Percentiles rank a stretch among this genome's conserved stretches.
These are phyloP conservation scores for Psylliodes chrysocephalus DNA, from an alignment of 2,888 invertebrate genomes.

Conservation along the genomic window DNA sequence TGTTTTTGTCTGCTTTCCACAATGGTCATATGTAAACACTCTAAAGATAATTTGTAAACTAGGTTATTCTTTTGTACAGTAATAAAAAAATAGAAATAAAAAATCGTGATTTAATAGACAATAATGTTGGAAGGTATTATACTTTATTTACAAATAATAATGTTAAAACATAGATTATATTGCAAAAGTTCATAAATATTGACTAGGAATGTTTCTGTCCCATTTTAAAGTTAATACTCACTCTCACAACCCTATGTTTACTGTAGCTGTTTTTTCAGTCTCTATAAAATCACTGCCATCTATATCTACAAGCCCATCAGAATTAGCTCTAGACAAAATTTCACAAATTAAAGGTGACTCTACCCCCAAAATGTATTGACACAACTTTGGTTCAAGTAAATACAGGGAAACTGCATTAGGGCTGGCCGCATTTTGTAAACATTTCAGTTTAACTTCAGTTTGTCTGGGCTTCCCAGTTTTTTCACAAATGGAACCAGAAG, in stretches of 20 bases:
- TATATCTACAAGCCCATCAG: conserved; percentile 75
- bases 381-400: conserved; percentile 89
- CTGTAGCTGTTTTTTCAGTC: conserved; percentile 27
- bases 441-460: conserved; percentile 82
- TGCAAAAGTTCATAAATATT: not conserved
- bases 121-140: not conserved
- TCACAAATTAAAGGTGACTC: conserved; percentile 92
- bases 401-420: conserved; percentile 88
- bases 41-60: too few relatives aligned
- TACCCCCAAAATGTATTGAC: conserved; percentile 94
- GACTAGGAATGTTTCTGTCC: conserved; percentile 16
- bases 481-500: conserved; percentile 87
- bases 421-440: conserved; percentile 75
- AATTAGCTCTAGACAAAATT: conserved; percentile 82
- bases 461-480: conserved; percentile 80
- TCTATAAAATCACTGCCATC: conserved; percentile 43
- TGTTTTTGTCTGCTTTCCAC: too few relatives aligned
- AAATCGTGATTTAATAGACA: not conserved
- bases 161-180: not conserved
- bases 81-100: not conserved
- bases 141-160: not conserved
- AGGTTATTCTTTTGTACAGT: too few relatives aligned
- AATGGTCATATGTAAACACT: too few relatives aligned
- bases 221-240: not conserved
- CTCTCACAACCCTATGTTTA: conserved; percentile 31